Base-by-base conservation (phyloP, 2,113 vertebrate species). In the Gambusia holbrooki region DNA sequence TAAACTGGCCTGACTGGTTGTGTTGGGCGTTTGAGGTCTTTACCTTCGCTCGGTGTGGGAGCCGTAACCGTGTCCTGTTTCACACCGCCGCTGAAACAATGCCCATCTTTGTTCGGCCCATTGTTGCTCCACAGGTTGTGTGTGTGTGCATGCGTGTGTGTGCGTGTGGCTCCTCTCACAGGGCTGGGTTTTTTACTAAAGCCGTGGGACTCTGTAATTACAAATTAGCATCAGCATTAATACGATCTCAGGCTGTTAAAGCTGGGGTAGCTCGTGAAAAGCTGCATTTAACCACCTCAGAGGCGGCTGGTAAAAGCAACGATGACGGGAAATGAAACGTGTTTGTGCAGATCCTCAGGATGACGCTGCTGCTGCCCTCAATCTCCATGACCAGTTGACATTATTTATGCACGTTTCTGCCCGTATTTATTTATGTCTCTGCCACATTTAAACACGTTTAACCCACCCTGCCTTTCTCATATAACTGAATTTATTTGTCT, bases 171-270 rank as follows among this genome's bases (percentile, higher is more conserved):
- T 5, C 12, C 70, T 63, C 66, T 40, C 25, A 1, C 42, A 51
- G 37, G 45, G 25, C 9, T 33, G 81, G 54, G 19, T 84, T 74
- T 58, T 33, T 83, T 60, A 79, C 81, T 42, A n/a, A 74, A 80
- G 30, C 84, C 66, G 72, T 73, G 72, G 84, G 77, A 82, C 42
- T 35, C 74, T 70, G 45, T 65, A 63, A 74, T 82, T 82, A 66
- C 77, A 83, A 89, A 90, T 87, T 76, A 89, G 84, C 88, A 85
- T 89, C 62, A 51, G 76, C 58, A 76, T 88, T 92, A 89, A 90
- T 88, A 84, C 71, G 74, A 76, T 79, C 77, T 83, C 11, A 22
- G 78, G 40, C 77, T 6, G 42, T 82, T 73, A 81, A 83, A 75
- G 28, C 19, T 32, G 76, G 69, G 63, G 37, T 66, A 9, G 62